These are phyloP conservation scores for Monomorium pharaonis DNA, from an alignment of 1,140 invertebrate species.

Conservation along the genomic window DNA sequence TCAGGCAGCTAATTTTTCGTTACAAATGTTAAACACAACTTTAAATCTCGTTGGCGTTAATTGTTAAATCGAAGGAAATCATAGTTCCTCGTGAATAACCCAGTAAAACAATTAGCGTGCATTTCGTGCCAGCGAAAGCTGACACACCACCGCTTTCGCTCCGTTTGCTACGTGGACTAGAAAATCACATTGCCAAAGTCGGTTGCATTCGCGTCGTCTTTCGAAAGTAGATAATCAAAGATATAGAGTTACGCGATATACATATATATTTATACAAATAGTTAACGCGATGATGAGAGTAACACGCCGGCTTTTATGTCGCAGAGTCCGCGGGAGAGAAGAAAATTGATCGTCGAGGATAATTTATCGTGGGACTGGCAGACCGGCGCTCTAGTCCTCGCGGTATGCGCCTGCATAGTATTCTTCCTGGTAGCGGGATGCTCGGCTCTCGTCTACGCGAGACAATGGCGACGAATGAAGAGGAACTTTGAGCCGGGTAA, in stretches of 20 bases:
- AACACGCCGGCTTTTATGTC: not conserved
- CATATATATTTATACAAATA: too few species aligned
- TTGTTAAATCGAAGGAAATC: not conserved
- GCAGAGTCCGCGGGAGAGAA: slow-evolving; percentile 58
- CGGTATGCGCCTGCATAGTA: slow-evolving; percentile 87
- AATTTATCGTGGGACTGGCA: slow-evolving; percentile 87
- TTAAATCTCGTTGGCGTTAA: not conserved
- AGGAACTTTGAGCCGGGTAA: slow-evolving; percentile 86
- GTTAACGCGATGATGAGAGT: not conserved
- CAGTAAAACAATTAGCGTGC: not conserved
- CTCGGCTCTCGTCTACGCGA: slow-evolving; percentile 87
- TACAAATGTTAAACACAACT: not conserved
- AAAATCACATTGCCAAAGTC: not conserved
- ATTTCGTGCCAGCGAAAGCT: slow-evolving; percentile 5
- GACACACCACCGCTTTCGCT: not conserved
- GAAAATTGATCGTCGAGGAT: slow-evolving; percentile 38
- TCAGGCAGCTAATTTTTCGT: not conserved
- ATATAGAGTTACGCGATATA: too few species aligned
- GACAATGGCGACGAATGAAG: slow-evolving; percentile 87
- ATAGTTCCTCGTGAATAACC: not conserved
- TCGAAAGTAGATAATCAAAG: slow-evolving; percentile 22
- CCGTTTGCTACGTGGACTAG: slow-evolving; percentile 8
- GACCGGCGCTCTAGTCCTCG: slow-evolving; percentile 86
- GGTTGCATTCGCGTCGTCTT: not conserved
- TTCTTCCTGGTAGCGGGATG: slow-evolving; percentile 88